A percentile compares a stretch with the other conserved stretches of the same genome.
Evolutionary conservation across 2,888 invertebrate genomes (phyloP).

Genomic region (Agapetus fuscipes): DNA sequence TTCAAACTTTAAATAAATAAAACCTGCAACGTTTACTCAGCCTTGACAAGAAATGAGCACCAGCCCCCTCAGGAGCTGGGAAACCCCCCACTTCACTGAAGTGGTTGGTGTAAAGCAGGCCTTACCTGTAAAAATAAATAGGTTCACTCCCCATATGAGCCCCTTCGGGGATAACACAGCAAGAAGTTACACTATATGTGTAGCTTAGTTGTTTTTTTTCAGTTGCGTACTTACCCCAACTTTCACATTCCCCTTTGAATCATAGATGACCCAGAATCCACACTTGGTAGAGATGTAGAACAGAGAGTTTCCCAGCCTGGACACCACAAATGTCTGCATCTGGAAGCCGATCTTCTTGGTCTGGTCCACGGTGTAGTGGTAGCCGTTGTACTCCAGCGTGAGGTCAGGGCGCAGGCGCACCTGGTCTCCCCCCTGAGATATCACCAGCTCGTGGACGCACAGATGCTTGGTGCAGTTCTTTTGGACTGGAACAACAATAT

Average conservation of each 20-base stretch:
- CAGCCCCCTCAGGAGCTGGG: too few relatives aligned
- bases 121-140: too few relatives aligned
- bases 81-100: too few relatives aligned
- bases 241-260: slow-evolving; percentile 56
- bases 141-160: too few relatives aligned
- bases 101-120: too few relatives aligned
- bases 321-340: slow-evolving; percentile 55
- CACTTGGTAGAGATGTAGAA: slow-evolving; percentile 59
- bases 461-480: slow-evolving; percentile 51
- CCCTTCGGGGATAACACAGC: too few relatives aligned
- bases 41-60: too few relatives aligned
- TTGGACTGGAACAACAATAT: slow-evolving; percentile 40
- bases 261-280: slow-evolving; percentile 66
- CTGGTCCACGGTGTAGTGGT: slow-evolving; percentile 49
- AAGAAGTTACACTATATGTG: too few relatives aligned
- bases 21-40: too few relatives aligned
- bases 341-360: slow-evolving; percentile 50
- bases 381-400: slow-evolving; percentile 58
- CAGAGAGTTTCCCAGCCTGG: slow-evolving; percentile 58
- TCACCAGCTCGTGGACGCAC: slow-evolving; percentile 55
- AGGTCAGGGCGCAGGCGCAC: slow-evolving; percentile 53
- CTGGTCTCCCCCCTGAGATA: slow-evolving; percentile 49
- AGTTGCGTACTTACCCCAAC: slow-evolving; percentile 49
- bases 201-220: too few relatives aligned
- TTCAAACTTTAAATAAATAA: too few relatives aligned